phyloP scores from a whole-genome alignment of 1,140 invertebrate genomes.

The Papilio aristodemus region DNA sequence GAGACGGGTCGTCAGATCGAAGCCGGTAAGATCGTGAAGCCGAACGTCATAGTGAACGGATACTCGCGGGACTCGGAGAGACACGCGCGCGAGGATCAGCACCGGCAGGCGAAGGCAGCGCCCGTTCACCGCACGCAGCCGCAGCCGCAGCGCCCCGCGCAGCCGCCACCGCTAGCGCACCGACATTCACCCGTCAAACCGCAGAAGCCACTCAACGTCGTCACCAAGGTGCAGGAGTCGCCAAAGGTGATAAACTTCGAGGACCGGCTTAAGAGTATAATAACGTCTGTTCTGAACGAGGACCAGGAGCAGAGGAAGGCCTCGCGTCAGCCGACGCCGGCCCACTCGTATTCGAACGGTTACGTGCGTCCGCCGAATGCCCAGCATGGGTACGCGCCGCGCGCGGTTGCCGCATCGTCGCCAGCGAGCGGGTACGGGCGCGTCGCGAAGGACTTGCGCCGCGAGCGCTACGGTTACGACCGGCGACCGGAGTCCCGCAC shows the following conservation, averaged over 20 bases:
- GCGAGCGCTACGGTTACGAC: constrained; percentile 52
- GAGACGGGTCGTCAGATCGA: constrained; percentile 93
- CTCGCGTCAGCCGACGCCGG: constrained; percentile 55
- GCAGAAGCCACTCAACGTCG: constrained; percentile 76
- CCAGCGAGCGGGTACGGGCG: constrained; percentile 36
- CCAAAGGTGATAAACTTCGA: constrained; percentile 93
- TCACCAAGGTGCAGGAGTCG: constrained; percentile 85
- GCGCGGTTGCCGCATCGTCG: constrained; percentile 53
- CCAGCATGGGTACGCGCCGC: constrained; percentile 41
- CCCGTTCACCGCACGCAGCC: constrained; percentile 46
- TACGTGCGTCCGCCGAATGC: constrained; percentile 56
- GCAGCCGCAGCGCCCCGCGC: constrained; percentile 39
- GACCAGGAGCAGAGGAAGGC: constrained; percentile 82
- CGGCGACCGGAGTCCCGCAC: constrained; percentile 49
- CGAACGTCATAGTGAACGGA: constrained; percentile 75
- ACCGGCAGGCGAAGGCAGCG: constrained; percentile 46
- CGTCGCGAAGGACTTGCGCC: constrained; percentile 44
- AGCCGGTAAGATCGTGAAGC: constrained; percentile 84
- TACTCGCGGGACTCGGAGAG: constrained; percentile 67
- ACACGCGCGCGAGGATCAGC: constrained; percentile 54
- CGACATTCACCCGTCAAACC: constrained; percentile 67
- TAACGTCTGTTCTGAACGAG: constrained; percentile 93
- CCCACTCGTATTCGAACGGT: constrained; percentile 61
- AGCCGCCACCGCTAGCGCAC: constrained; percentile 55
- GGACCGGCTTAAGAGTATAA: constrained; percentile 94